Evolutionary conservation across 2,113 vertebrate species (phyloP).

Genomic region (Salvelinus namaycush): DNA sequence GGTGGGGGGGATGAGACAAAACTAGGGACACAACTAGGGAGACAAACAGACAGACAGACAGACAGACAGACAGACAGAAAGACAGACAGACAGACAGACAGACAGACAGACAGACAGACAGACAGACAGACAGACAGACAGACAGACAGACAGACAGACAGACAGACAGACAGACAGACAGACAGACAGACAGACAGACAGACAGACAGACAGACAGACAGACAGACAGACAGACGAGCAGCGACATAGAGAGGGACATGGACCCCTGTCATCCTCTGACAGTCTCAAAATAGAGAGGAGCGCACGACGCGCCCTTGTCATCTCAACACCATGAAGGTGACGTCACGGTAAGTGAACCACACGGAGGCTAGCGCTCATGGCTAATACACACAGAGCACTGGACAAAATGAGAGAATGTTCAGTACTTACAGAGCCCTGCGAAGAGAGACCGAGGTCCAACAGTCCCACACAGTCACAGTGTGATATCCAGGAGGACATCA

Average conservation of each 20-base stretch:
- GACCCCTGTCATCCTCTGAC: slow-evolving; percentile 49
- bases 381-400: slow-evolving; percentile 23
- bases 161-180: neutral
- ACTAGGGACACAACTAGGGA: neutral
- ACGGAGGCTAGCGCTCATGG: slow-evolving; percentile 28
- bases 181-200: slow-evolving; percentile 17
- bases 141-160: neutral
- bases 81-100: no score
- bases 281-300: slow-evolving; percentile 32
- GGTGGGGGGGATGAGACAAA: neutral
- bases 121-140: slow-evolving; percentile 18
- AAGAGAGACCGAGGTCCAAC: slow-evolving; percentile 11
- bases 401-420: slow-evolving; percentile 55
- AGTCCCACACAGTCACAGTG: neutral
- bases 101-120: neutral
- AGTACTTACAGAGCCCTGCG: slow-evolving; percentile 26
- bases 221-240: slow-evolving; percentile 22
- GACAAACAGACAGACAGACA: neutral
- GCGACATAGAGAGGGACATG: neutral
- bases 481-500: neutral
- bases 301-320: slow-evolving; percentile 27
- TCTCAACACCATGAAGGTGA: slow-evolving; percentile 30
- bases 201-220: neutral
- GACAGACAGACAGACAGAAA: slow-evolving; percentile 8
- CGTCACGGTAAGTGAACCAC: slow-evolving; percentile 38